Evolutionary conservation across 1,140 invertebrate species (phyloP).

Genomic region (Cydia strobilella): DNA sequence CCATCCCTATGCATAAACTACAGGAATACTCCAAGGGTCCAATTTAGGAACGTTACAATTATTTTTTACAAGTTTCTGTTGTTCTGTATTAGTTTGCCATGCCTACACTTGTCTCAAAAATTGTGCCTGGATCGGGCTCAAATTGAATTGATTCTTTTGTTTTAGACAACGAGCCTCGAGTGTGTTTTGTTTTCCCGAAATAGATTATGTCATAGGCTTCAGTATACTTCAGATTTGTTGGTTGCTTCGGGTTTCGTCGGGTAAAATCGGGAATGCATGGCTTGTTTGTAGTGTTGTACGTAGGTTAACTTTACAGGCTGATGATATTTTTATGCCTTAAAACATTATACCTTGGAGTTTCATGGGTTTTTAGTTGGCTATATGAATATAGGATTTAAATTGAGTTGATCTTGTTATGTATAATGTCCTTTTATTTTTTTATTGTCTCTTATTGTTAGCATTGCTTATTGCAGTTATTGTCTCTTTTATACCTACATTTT

Average conservation of each 20-base stretch:
- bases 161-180: background rate
- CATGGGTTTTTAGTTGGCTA: too few species aligned
- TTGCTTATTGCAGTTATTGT: too few species aligned
- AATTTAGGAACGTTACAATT: background rate
- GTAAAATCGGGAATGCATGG: background rate
- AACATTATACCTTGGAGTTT: too few species aligned
- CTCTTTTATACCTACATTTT: too few species aligned
- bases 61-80: background rate
- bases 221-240: constrained; percentile 1
- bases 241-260: background rate
- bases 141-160: background rate
- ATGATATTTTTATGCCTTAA: too few species aligned
- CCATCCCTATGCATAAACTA: background rate
- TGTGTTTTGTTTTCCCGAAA: constrained; percentile 2
- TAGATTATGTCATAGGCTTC: background rate
- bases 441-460: too few species aligned
- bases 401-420: too few species aligned
- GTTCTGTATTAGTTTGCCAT: background rate
- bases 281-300: background rate
- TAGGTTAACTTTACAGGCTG: too few species aligned
- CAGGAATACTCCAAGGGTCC: background rate
- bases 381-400: too few species aligned
- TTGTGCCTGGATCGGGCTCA: background rate
- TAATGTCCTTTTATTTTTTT: too few species aligned
- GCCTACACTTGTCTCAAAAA: background rate